Evolutionary conservation across 2,888 invertebrate species (phyloP), one percentile per base, ranked within the genome.

Genomic region (Tetramorium bicarinatum): DNA sequence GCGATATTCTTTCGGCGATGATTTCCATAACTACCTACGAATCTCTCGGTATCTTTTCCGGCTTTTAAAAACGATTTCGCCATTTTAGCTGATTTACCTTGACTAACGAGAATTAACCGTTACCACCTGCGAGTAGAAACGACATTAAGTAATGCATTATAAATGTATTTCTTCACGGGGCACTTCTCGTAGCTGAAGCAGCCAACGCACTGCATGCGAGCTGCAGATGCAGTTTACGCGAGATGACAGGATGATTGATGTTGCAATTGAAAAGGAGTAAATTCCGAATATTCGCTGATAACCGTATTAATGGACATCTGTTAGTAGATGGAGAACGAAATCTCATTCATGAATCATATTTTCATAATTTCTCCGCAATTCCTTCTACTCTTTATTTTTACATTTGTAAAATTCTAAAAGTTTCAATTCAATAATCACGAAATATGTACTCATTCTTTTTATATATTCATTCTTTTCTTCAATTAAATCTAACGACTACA

Each of bases 171-270:
- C 38, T 79, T 52, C 47, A 56, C 34, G 69, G 56, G 7, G 18
- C 4, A 44, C 47, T 72, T 72, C 59, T 64, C 59, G 15, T 15
- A 13, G 47, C 41, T 56, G 29, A 59, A 77, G 25, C 72, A 13
- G 15, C 13, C 41, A 41, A 67, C 18, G 29, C 21, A 18, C 34
- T 18, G 47, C 56, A 59, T 47, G 18, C 47, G 47, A 71, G 47
- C 47, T 71, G 59, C 71, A 79, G 47, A 71, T 47, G 18, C 34
- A 59, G 47, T 59, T 21, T 80, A 71, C 29, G 47, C 34, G 34
- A 59, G 34, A 80, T 47, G 47, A 72, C 79, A 80, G 79, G 13
- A 80, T 80, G 79, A 80, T 80, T 80, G 59, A 80, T 61, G 79
- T 18, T 72, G 72, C 59, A 71, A 77, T 56, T 69, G 54, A 29